phyloP scores from a whole-genome alignment of 2,888 invertebrate species.

The Ophraella communa region DNA sequence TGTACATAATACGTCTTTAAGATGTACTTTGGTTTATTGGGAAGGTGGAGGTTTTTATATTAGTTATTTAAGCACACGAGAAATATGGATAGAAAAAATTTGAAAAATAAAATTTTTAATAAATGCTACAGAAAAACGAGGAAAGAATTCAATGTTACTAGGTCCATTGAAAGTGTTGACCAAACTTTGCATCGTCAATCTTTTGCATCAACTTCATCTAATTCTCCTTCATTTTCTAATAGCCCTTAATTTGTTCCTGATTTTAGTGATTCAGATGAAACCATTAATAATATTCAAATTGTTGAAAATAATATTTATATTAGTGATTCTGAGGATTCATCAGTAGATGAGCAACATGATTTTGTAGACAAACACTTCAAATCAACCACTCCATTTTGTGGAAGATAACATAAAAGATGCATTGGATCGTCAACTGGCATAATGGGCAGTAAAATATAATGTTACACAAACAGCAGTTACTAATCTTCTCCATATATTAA shows the following conservation, averaged over 20 bases:
- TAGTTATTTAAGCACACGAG: too few relatives aligned
- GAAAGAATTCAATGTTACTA: neutral
- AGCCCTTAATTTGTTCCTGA: too few relatives aligned
- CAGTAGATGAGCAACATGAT: too few relatives aligned
- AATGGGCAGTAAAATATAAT: neutral
- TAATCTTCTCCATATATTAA: neutral
- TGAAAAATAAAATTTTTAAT: neutral
- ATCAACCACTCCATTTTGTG: neutral
- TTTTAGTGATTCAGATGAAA: too few relatives aligned
- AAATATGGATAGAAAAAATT: neutral
- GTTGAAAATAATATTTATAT: too few relatives aligned
- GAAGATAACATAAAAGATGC: neutral
- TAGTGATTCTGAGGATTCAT: too few relatives aligned
- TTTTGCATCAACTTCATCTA: neutral
- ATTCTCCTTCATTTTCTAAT: too few relatives aligned
- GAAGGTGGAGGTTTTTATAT: neutral
- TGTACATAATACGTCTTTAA: neutral
- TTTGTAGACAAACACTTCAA: too few relatives aligned
- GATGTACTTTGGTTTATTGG: neutral
- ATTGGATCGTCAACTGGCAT: neutral
- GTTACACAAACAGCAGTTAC: neutral
- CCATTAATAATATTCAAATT: too few relatives aligned
- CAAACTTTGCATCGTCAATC: neutral
- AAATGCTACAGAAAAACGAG: neutral
- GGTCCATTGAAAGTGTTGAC: neutral